Conservation (phyloP, 2,797 vertebrate species). For the Pterois miles region DNA sequence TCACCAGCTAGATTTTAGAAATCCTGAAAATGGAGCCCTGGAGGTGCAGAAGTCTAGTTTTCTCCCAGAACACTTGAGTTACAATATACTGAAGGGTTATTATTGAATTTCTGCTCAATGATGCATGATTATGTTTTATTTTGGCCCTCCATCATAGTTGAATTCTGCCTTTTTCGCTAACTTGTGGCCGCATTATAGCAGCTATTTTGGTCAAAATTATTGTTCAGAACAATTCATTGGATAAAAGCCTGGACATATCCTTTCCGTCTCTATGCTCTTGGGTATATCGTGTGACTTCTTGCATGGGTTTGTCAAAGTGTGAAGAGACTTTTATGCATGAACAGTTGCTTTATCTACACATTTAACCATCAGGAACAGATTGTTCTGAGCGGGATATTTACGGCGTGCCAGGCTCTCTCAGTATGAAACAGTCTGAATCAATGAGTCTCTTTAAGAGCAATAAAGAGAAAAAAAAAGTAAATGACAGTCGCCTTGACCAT, state of each 20-base stretch:
- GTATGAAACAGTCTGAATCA: neutral
- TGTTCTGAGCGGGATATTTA: neutral
- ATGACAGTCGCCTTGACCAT: neutral
- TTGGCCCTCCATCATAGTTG: too few relatives aligned
- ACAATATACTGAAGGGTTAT: too few relatives aligned
- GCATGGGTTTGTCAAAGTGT: neutral
- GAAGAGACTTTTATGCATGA: neutral
- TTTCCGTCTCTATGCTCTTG: too few relatives aligned
- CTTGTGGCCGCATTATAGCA: neutral
- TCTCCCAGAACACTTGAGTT: too few relatives aligned
- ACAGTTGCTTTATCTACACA: neutral
- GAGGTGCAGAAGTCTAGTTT: too few relatives aligned
- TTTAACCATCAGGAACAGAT: neutral
- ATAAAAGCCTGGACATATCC: neutral
- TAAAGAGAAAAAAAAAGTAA: neutral
- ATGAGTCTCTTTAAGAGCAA: neutral
- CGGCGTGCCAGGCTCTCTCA: neutral
- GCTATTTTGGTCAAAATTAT: neutral
- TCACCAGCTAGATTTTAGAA: too few relatives aligned
- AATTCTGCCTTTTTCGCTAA: neutral
- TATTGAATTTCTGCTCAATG: too few relatives aligned
- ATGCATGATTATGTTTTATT: too few relatives aligned
- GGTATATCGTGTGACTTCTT: neutral
- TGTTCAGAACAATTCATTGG: neutral
- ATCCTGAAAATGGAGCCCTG: too few relatives aligned